Evolutionary conservation across 2,888 invertebrate genomes (phyloP), one percentile per base, ranked within the genome.

Genomic region (Lucinisca nassula): DNA sequence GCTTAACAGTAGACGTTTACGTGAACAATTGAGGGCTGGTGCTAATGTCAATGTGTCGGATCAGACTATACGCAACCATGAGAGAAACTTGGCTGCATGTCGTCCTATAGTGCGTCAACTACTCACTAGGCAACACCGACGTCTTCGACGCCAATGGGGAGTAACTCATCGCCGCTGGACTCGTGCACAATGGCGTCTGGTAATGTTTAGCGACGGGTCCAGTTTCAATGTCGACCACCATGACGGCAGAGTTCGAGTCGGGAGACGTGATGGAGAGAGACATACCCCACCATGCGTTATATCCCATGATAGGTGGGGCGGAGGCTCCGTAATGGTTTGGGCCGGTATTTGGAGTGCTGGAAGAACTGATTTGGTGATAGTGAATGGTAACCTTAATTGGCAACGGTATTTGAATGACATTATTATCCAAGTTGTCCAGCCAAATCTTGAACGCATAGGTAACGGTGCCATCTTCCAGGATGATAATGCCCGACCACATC

Each of bases 401-500:
- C 61, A 30, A 61, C 61, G 12, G 61, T 61, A 61, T 61, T 61
- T 61, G 61, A 61, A 61, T 21, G 61, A 61, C 61, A 30, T 27
- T 21, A 61, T 61, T 30, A 21, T 61, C 30, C 32, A 24, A 27
- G 61, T 61, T 61, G 61, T 61, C 6, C 14, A 17, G 32, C 61
- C 61, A 30, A n/a, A 61, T 30, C 61, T 61, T 30, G 27, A 27
- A 61, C 24, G 61, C 30, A 49, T 82, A 14, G 38, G 70, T 49
- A 40, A 49, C 35, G 70, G 67, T n/a, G 67, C 76, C 37, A 14
- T 49, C 8, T 35, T 67, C 12, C 45, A 76, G 35, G 76, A 82
- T 17, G 75, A 75, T 49, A 82, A 77, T 70, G 35, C 70, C 24
- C 45, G 51, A 24, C 76, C 82, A n/a, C 51, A 70, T 49, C 49